These are phyloP conservation scores for Hipparchia semele DNA, from an alignment of 2,888 invertebrate species.

Conservation along the genomic window DNA sequence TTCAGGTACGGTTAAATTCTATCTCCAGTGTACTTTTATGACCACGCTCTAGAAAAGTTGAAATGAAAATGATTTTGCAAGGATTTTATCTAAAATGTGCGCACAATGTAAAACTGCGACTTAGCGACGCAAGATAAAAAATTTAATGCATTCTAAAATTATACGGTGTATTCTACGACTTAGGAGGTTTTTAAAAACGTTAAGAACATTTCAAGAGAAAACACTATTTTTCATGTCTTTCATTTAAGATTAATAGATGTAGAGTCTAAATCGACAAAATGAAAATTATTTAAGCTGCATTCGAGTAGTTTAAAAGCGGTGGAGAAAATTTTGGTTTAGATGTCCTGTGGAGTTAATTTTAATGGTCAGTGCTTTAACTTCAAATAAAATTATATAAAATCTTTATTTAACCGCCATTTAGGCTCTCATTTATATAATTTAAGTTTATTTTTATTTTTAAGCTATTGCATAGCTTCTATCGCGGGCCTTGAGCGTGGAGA, in stretches of 20 bases:
- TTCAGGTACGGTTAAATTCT: not conserved
- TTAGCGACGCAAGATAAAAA: slow-evolving; percentile 10
- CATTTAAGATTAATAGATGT: slow-evolving; percentile 13
- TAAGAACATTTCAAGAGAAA: slow-evolving; percentile 9
- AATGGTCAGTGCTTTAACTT: not conserved
- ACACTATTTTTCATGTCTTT: slow-evolving; percentile 7
- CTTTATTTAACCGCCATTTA: not conserved
- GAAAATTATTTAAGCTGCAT: not conserved
- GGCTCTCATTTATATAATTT: no score
- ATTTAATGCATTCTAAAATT: slow-evolving; percentile 20
- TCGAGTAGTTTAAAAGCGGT: not conserved
- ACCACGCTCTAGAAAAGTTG: slow-evolving; percentile 14
- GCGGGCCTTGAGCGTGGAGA: no score
- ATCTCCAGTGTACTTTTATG: not conserved
- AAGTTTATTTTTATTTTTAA: no score
- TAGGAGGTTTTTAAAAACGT: slow-evolving; percentile 7
- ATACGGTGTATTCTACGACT: slow-evolving; percentile 8
- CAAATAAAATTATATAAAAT: not conserved
- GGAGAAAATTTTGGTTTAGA: not conserved
- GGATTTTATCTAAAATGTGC: slow-evolving; percentile 21
- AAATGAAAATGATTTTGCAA: slow-evolving; percentile 17
- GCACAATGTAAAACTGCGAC: slow-evolving; percentile 16
- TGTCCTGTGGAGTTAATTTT: not conserved
- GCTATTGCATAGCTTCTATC: no score
- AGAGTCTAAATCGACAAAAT: not conserved